Conservation (phyloP, 1,140 invertebrate genomes). For the Sinella curviseta region DNA sequence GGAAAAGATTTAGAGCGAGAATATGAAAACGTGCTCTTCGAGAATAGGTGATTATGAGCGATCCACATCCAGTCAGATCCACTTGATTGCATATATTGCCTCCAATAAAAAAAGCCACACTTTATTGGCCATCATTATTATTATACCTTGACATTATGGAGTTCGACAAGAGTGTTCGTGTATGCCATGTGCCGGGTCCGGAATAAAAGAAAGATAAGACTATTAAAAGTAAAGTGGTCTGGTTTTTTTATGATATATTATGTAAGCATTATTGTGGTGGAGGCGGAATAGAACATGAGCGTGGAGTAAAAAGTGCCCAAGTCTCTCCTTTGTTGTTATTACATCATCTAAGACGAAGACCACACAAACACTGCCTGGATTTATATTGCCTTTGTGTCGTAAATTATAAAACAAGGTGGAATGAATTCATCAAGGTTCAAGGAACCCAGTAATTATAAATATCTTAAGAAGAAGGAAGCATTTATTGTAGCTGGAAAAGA, state of each 20-base stretch:
- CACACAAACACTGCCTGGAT: constrained; percentile 15
- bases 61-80: neutral
- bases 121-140: constrained; percentile 12
- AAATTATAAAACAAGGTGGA: constrained; percentile 24
- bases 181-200: neutral
- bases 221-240: neutral
- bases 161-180: neutral
- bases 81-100: neutral
- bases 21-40: neutral
- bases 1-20: neutral
- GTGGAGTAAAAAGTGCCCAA: no score
- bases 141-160: neutral
- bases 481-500: neutral
- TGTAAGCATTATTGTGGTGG: neutral
- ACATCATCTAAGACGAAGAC: neutral
- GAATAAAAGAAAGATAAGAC: neutral
- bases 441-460: constrained; percentile 27
- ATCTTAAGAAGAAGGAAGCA: neutral
- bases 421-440: constrained; percentile 21
- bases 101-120: constrained; percentile 5
- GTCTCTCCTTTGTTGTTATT: neutral
- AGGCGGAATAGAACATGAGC: no score
- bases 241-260: neutral
- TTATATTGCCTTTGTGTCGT: constrained; percentile 5
- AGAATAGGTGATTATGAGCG: neutral